Evolutionary conservation across 2,888 invertebrate species (phyloP).

Genomic region (Meandrusa payeni): DNA sequence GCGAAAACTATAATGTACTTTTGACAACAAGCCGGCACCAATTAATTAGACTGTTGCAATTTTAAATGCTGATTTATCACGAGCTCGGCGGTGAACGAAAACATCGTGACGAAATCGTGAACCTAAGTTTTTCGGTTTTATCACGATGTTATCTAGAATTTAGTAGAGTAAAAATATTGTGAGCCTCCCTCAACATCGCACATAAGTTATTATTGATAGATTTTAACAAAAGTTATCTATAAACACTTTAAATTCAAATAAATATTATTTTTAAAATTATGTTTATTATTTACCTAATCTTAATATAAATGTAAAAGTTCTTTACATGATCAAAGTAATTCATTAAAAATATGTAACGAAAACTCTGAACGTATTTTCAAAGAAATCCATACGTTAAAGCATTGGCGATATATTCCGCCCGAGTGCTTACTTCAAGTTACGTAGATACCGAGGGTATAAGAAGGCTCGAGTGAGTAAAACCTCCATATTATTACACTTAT

Average conservation of each 20-base stretch:
- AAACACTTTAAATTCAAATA: neutral
- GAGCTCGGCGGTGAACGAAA: too few species aligned
- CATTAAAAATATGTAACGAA: neutral
- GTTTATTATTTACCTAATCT: neutral
- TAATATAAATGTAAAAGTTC: neutral
- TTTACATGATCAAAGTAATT: neutral
- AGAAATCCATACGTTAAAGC: slow-evolving; percentile 4
- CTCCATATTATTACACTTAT: neutral
- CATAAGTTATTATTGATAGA: too few species aligned
- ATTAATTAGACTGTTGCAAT: too few species aligned
- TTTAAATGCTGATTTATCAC: too few species aligned
- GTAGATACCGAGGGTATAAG: neutral
- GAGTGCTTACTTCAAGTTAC: neutral
- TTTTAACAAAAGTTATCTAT: neutral
- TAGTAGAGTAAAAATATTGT: too few species aligned
- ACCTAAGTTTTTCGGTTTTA: too few species aligned
- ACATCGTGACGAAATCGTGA: too few species aligned
- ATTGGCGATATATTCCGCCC: neutral
- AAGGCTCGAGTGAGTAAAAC: slow-evolving; percentile 1
- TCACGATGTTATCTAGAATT: too few species aligned
- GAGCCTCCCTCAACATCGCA: too few species aligned
- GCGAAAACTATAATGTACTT: too few species aligned
- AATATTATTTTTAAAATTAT: neutral
- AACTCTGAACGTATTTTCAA: slow-evolving; percentile 1
- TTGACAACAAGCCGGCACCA: too few species aligned